Base-by-base conservation (phyloP, 1,140 invertebrate genomes). In the Caerostris darwini region DNA sequence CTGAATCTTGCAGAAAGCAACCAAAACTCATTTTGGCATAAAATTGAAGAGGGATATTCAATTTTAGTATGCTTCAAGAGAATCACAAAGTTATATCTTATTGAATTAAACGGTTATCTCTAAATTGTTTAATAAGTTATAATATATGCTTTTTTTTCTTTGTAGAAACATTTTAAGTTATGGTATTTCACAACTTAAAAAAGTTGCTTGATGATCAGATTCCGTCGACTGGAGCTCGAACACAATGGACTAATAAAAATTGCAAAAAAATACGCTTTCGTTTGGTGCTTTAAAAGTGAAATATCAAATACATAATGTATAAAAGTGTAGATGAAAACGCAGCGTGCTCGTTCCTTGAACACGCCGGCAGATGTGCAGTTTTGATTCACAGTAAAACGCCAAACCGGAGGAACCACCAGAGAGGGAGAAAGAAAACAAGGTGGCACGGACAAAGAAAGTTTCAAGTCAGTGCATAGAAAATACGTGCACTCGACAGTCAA, bases 391-490 rank as follows among this genome's bases (percentile, higher is more conserved):
- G 7, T 67, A 67, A 59, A 77, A 77, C 34, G 53, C 12, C 19
- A 77, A 77, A 77, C 71, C 71, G 14, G 53, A 77, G 17, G 8
- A 64, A 64, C 14, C 83, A 85, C 83, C 83, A 57, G 7, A 12
- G 58, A 64, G 17, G 54, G 57, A 57, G 54, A 57, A 14, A 10
- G 57, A 17, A 8, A 56, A 56, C 8, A 81, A 34, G 34, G 34
- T 81, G 53, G 82, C 57, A 58, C 17, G 7, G 19, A 85, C 53
- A 59, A 90, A 91, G 19, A 91, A 91, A 91, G 82, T 19, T 82
- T 91, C 71, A 53, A 7, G 77, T 59, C 69, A 82, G 69, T 91
- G 69, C 90, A 71, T 61, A 82, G 90, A 91, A 91, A 91, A 82
- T 91, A 61, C 71, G 58, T 91, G 90, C 83, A 82, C 81, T 34